These are phyloP conservation scores for Oreocharis arfaki DNA, from an alignment of 2,113 vertebrate species.

Conservation along the genomic window DNA sequence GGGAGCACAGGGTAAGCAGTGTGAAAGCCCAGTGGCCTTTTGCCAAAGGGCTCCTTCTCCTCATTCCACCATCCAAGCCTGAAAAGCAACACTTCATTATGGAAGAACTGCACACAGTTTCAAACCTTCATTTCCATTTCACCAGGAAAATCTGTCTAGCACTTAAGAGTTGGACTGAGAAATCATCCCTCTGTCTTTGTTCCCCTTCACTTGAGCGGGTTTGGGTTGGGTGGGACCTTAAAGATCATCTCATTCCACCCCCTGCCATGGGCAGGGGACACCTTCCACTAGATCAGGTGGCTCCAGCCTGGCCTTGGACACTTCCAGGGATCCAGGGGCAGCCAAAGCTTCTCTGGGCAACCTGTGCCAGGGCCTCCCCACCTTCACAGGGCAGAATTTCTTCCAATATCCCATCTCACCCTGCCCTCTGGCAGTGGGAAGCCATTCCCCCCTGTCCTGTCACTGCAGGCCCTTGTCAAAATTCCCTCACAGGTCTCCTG, in stretches of 20 bases:
- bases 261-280: background rate
- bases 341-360: background rate
- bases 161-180: rapidly evolving
- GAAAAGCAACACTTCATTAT: background rate
- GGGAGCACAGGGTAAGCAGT: background rate
- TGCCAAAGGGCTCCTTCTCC: background rate
- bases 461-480: background rate
- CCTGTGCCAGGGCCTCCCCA: background rate
- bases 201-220: rapidly evolving
- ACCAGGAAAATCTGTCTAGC: background rate
- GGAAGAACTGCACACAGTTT: background rate
- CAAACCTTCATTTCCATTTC: background rate
- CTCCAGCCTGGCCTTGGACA: background rate
- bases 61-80: background rate
- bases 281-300: background rate
- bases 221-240: background rate
- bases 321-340: background rate
- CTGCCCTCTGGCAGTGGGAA: background rate
- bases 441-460: background rate
- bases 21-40: background rate
- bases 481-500: background rate
- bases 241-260: background rate
- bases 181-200: background rate
- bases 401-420: background rate
- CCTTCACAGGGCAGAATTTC: background rate